A percentile compares a stretch with the other conserved stretches of the same genome.
Conservation (phyloP, 1,140 invertebrate species). For the Pemphigus obesinymphae region DNA sequence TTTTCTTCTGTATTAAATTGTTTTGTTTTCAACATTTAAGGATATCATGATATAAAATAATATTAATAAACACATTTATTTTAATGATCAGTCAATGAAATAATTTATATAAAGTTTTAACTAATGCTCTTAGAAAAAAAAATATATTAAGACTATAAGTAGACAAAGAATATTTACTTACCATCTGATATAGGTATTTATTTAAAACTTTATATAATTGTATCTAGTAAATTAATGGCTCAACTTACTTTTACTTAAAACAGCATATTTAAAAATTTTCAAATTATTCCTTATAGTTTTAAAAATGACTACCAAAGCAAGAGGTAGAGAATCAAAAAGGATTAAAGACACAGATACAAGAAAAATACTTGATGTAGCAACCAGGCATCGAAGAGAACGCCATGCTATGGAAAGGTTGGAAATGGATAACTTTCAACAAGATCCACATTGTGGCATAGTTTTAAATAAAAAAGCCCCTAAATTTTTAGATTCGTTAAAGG, state of each 20-base stretch:
- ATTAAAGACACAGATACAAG: constrained; percentile 69
- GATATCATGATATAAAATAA: too few relatives aligned
- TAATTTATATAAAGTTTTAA: constrained; percentile 95
- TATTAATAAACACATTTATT: too few relatives aligned
- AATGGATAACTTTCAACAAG: constrained; percentile 95
- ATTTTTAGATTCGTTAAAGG: constrained; percentile 85
- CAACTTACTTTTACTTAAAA: constrained; percentile 51
- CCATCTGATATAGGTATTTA: constrained; percentile 87
- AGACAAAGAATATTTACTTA: constrained; percentile 94
- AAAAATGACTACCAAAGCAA: constrained; percentile 58
- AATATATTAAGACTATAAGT: constrained; percentile 97
- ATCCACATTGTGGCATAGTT: constrained; percentile 91
- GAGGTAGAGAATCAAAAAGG: constrained; percentile 63
- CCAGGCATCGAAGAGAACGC: constrained; percentile 74
- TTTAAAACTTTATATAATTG: constrained; percentile 80
- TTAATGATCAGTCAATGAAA: constrained; percentile 97
- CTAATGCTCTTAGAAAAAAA: constrained; percentile 80
- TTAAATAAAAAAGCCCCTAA: constrained; percentile 94
- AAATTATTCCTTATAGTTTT: background rate
- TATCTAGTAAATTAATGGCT: constrained; percentile 95
- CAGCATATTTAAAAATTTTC: background rate
- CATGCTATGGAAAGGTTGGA: constrained; percentile 93
- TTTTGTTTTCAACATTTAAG: too few relatives aligned
- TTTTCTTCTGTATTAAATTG: too few relatives aligned
- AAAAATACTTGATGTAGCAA: constrained; percentile 81